Conservation (phyloP, 2,113 vertebrate genomes). For the Sylvilagus bachmani region DNA sequence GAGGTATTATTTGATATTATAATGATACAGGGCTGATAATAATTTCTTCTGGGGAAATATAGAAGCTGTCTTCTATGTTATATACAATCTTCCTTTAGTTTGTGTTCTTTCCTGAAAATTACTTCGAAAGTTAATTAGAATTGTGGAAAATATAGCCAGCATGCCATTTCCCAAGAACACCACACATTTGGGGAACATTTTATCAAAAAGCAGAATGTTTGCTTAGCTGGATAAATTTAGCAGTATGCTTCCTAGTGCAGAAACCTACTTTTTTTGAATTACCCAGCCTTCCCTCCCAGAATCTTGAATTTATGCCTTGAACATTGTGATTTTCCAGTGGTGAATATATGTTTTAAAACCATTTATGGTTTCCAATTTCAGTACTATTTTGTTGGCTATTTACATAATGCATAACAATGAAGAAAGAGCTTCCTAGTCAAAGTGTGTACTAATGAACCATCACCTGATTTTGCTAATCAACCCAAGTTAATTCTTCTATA, state of each 20-base stretch:
- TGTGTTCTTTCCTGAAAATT: conserved; percentile 28
- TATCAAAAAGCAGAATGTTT: neutral
- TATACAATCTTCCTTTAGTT: neutral
- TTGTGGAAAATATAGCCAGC: neutral
- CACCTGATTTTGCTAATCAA: neutral
- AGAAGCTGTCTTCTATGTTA: neutral
- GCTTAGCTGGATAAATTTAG: neutral
- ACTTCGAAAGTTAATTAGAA: conserved; percentile 32
- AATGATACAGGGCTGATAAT: neutral
- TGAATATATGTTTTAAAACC: neutral
- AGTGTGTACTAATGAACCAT: neutral
- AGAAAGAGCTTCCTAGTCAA: neutral
- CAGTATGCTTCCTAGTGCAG: fast-evolving
- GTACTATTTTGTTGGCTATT: neutral
- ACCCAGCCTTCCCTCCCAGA: fast-evolving
- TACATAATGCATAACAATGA: neutral
- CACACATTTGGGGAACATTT: neutral
- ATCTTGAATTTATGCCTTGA: neutral
- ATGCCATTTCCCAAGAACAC: neutral
- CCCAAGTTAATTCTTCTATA: neutral
- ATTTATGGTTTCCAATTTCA: neutral
- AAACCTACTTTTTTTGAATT: neutral
- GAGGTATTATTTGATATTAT: neutral
- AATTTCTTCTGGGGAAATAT: neutral
- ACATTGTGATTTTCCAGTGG: neutral